Percentiles rank a stretch among this genome's conserved stretches.
Conservation (phyloP, 1,140 invertebrate genomes). For the Cotesia vestalis region DNA sequence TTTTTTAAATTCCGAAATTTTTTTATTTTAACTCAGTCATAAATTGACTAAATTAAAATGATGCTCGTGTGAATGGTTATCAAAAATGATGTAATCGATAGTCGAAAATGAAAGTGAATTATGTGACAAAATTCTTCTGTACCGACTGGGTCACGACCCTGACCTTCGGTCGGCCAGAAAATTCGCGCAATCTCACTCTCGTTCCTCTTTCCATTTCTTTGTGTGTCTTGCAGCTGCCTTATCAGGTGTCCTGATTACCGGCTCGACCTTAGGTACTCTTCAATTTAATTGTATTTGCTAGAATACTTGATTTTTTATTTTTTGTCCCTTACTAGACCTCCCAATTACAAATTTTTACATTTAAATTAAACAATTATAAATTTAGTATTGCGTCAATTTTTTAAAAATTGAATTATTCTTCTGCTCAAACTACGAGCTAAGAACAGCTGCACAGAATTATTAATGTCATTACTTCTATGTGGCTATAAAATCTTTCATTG, state of each 20-base stretch:
- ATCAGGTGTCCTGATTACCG: constrained; percentile 38
- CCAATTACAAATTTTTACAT: too few relatives aligned
- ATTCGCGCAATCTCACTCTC: constrained; percentile 38
- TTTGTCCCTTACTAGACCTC: neutral
- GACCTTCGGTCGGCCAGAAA: constrained; percentile 43
- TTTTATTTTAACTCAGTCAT: too few relatives aligned
- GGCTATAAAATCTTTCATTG: constrained; percentile 3
- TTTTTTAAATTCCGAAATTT: too few relatives aligned
- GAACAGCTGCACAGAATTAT: too few relatives aligned
- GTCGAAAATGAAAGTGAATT: neutral
- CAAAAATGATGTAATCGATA: neutral
- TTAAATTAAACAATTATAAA: too few relatives aligned
- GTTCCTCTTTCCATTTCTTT: constrained; percentile 30
- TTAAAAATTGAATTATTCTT: too few relatives aligned
- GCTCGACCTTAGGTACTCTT: constrained; percentile 28
- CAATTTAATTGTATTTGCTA: neutral
- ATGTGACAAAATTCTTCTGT: constrained; percentile 36
- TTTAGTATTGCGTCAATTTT: too few relatives aligned
- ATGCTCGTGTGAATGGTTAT: constrained; percentile 1
- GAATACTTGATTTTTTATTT: constrained; percentile 4
- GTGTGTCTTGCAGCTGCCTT: constrained; percentile 24
- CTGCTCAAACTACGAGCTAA: too few relatives aligned
- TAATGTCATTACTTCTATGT: neutral
- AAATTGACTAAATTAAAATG: neutral
- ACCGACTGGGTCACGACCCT: constrained; percentile 41